A percentile compares a stretch with the other conserved stretches of the same genome.
These are phyloP conservation scores for Beroe forskalii DNA, from an alignment of 37 sponge, comb jelly and placozoan species.

Conservation along the genomic window DNA sequence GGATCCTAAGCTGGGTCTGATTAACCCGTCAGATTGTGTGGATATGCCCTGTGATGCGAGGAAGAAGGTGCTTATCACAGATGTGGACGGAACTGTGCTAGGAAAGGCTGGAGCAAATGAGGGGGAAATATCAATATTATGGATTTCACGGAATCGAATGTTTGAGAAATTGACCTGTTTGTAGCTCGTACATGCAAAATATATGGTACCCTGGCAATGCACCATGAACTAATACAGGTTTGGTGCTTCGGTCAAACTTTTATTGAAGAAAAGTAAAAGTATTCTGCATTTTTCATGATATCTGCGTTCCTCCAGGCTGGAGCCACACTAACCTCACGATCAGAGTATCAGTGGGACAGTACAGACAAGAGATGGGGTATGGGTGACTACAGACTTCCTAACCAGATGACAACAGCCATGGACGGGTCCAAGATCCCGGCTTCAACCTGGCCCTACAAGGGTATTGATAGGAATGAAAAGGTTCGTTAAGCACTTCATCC, in stretches of 20 bases:
- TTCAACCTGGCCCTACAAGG: constrained; percentile 74
- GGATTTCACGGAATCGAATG: no score
- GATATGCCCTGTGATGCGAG: constrained; percentile 96
- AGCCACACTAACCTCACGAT: constrained; percentile 69
- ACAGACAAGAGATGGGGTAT: constrained; percentile 75
- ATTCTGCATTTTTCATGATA: no score
- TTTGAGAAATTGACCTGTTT: no score
- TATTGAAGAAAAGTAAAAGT: no score
- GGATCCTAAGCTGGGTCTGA: constrained; percentile 41
- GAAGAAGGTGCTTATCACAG: constrained; percentile 77
- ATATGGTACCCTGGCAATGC: no score
- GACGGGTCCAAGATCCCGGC: constrained; percentile 69
- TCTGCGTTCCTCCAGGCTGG: neutral
- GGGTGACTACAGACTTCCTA: constrained; percentile 88
- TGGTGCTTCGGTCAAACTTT: no score
- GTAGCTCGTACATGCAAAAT: no score
- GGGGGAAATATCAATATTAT: neutral
- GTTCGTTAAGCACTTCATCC: no score
- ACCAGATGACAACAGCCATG: constrained; percentile 70
- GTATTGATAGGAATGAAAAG: constrained; percentile 69
- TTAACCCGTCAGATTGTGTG: constrained; percentile 95
- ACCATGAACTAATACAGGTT: no score
- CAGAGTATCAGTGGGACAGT: constrained; percentile 88
- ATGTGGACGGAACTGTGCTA: constrained; percentile 75
- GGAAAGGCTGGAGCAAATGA: constrained; percentile 31